These are phyloP conservation scores for Lerista edwardsae DNA, from an alignment of 2,797 vertebrate genomes.

Conservation along the genomic window DNA sequence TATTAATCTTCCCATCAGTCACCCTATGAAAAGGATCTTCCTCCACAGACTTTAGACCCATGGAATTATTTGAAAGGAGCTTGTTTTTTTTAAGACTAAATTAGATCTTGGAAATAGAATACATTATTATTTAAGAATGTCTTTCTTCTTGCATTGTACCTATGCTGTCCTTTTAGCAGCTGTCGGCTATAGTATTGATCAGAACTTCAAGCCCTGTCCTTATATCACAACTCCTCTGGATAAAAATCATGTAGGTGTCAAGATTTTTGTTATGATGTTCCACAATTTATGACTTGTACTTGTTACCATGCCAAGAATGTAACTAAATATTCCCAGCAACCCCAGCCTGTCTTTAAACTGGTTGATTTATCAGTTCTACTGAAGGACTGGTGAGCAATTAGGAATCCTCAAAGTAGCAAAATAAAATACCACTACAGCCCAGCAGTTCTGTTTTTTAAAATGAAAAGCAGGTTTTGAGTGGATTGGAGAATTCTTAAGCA, in stretches of 20 bases:
- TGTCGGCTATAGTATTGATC: conserved; percentile 2
- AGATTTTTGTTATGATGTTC: background rate
- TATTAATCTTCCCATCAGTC: background rate
- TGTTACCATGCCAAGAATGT: background rate
- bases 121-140: background rate
- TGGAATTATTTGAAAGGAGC: background rate
- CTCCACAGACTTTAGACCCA: too few relatives aligned
- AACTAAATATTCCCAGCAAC: background rate
- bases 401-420: background rate
- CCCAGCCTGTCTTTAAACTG: background rate
- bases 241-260: background rate
- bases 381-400: background rate
- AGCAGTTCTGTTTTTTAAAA: too few relatives aligned
- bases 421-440: too few relatives aligned
- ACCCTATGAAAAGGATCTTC: background rate
- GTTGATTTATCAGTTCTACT: background rate
- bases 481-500: too few relatives aligned
- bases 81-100: background rate
- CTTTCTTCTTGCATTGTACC: background rate
- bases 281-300: background rate
- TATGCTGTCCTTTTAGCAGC: background rate
- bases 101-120: background rate
- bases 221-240: background rate
- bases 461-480: too few relatives aligned
- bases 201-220: background rate